Evolutionary conservation across 1,140 invertebrate species (phyloP).

Genomic region (Octopus sinensis): DNA sequence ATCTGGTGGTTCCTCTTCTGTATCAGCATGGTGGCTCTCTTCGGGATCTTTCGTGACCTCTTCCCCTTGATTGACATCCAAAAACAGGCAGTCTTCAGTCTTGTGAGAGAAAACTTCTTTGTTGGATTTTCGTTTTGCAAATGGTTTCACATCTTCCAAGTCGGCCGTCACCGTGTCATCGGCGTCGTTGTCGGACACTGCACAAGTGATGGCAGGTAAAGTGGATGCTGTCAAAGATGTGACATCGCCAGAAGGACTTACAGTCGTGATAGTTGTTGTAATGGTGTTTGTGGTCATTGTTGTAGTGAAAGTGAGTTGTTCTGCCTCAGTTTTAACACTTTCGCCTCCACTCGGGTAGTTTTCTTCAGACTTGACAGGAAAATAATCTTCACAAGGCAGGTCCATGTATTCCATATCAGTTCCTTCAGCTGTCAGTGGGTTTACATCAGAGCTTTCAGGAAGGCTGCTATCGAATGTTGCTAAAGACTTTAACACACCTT

Average conservation of each 20-base stretch:
- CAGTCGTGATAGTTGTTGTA: background rate
- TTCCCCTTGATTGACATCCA: constrained; percentile 22
- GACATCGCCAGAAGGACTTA: too few species aligned
- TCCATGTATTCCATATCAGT: background rate
- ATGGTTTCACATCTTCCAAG: background rate
- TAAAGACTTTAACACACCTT: background rate
- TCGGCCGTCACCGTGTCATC: background rate
- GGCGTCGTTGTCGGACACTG: too few species aligned
- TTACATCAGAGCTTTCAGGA: background rate
- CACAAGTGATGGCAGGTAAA: too few species aligned
- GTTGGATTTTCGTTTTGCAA: background rate
- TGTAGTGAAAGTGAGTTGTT: background rate
- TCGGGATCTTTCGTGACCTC: constrained; percentile 22
- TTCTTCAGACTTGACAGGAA: background rate
- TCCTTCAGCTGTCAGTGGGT: background rate
- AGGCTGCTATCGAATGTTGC: background rate
- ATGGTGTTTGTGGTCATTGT: too few species aligned
- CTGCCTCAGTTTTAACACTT: background rate
- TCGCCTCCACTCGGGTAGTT: background rate
- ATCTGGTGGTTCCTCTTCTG: constrained; percentile 27
- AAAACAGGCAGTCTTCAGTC: background rate
- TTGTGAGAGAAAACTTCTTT: background rate
- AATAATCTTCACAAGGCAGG: background rate
- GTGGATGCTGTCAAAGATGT: too few species aligned
- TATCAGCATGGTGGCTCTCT: constrained; percentile 17